Evolutionary conservation across 2,113 vertebrate species (phyloP).

Genomic region (Bombycilla garrulus): DNA sequence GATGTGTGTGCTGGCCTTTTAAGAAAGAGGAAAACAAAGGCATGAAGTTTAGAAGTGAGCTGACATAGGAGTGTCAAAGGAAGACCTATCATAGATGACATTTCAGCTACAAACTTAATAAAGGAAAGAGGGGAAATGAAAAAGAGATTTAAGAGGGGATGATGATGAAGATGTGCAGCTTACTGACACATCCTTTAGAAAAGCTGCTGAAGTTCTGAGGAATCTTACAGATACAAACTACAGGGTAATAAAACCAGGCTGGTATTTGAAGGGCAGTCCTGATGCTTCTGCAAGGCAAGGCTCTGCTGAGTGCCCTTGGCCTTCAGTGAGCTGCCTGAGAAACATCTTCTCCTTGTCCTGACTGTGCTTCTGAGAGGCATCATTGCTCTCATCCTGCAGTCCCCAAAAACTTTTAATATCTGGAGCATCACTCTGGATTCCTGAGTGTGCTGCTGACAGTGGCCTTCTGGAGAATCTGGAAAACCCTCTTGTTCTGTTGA

Average conservation of each 20-base stretch:
- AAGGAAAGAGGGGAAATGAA: not conserved
- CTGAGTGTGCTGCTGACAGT: not conserved
- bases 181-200: not conserved
- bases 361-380: not conserved
- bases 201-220: not conserved
- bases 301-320: not conserved
- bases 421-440: not conserved
- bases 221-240: not conserved
- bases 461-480: not conserved
- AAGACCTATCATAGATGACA: not conserved
- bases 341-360: not conserved
- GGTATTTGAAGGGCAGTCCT: not conserved
- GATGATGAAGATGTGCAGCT: not conserved
- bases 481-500: not conserved
- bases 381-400: rapidly evolving
- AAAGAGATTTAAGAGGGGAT: not conserved
- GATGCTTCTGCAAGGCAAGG: not conserved
- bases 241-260: not conserved
- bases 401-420: not conserved
- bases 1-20: not conserved
- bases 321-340: not conserved
- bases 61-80: not conserved
- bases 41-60: not conserved
- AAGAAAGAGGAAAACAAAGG: not conserved
- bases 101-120: not conserved